Evolutionary conservation across 2,797 vertebrate species (phyloP).

Genomic region (Mus spretus): DNA sequence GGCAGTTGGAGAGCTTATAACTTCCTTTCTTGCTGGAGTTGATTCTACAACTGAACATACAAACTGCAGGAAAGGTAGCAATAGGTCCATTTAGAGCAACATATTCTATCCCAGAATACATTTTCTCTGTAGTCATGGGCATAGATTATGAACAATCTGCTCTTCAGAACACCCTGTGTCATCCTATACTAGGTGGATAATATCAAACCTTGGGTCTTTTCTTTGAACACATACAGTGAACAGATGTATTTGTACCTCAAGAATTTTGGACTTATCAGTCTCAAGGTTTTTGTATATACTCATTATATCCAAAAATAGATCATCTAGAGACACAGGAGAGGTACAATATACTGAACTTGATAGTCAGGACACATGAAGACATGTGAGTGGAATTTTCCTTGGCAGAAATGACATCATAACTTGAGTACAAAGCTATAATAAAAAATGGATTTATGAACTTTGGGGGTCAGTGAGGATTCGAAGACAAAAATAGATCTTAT

Average conservation of each 20-base stretch:
- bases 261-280: background rate
- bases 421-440: background rate
- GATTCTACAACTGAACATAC: background rate
- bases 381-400: background rate
- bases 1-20: background rate
- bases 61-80: background rate
- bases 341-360: background rate
- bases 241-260: background rate
- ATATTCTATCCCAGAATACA: accelerated
- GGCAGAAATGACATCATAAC: background rate
- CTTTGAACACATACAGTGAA: background rate
- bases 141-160: background rate
- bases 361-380: background rate
- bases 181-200: accelerated
- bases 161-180: background rate
- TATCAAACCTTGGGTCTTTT: background rate
- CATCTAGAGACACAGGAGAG: background rate
- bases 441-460: background rate
- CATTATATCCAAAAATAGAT: background rate
- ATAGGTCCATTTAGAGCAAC: background rate
- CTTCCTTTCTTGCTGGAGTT: background rate
- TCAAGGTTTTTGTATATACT: background rate
- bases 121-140: too few relatives aligned
- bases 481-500: background rate
- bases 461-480: background rate